Percentiles rank a stretch among this genome's conserved stretches.
phyloP scores from a whole-genome alignment of 2,797 vertebrate genomes.

The Streptopelia turtur region DNA sequence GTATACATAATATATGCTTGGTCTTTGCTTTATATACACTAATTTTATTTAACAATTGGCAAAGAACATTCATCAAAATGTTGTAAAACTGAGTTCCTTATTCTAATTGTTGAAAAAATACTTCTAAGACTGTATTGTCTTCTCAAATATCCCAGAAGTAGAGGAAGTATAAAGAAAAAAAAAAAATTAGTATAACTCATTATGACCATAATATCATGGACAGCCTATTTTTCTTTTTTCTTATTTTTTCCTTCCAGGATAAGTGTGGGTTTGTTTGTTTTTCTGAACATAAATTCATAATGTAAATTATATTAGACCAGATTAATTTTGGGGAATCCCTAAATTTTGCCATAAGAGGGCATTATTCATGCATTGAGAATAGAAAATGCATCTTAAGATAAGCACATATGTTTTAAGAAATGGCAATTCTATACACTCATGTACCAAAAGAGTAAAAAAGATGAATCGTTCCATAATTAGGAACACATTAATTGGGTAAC shows the following conservation, averaged over 20 bases:
- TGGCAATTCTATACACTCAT: neutral
- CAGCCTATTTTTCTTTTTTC: neutral
- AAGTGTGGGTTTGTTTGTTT: neutral
- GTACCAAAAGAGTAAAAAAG: neutral
- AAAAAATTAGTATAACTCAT: neutral
- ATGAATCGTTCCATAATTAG: neutral
- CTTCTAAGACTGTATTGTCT: neutral
- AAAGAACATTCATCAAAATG: neutral
- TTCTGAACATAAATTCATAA: neutral
- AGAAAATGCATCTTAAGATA: neutral
- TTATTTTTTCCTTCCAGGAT: neutral
- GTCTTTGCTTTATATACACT: neutral
- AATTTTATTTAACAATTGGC: neutral
- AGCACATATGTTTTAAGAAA: neutral
- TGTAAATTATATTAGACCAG: neutral
- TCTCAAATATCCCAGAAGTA: neutral
- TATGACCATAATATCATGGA: neutral
- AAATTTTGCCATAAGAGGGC: conserved; percentile 64
- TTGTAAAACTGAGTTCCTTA: neutral
- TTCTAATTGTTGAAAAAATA: neutral
- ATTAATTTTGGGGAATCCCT: conserved; percentile 6
- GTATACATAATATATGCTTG: neutral
- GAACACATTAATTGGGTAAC: neutral
- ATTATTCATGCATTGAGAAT: conserved; percentile 45
- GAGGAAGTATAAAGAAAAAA: neutral